These are phyloP conservation scores for Fragum fragum DNA, from an alignment of 2,888 invertebrate genomes.

Conservation along the genomic window DNA sequence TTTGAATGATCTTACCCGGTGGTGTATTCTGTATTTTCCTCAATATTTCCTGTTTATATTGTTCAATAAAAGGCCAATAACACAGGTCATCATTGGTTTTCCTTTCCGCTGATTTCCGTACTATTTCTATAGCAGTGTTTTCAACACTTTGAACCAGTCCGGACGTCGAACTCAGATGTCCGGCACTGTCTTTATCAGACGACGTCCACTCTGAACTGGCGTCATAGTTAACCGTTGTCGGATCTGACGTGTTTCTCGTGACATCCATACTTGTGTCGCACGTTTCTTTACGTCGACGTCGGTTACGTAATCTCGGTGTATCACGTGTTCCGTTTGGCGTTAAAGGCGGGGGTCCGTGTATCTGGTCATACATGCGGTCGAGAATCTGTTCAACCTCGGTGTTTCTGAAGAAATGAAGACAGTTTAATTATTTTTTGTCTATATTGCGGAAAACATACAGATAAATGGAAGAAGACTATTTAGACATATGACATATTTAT, in stretches of 20 bases:
- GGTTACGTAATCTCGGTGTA: constrained; percentile 58
- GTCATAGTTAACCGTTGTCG: constrained; percentile 36
- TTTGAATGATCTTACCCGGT: constrained; percentile 26
- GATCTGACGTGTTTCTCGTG: background rate
- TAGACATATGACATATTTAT: too few species aligned
- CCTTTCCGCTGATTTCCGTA: constrained; percentile 2
- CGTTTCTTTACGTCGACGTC: constrained; percentile 44
- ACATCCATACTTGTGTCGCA: background rate
- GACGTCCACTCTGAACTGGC: constrained; percentile 54
- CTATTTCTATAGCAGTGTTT: background rate
- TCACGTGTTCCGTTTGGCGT: constrained; percentile 62
- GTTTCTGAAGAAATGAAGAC: constrained; percentile 13
- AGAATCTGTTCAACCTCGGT: constrained; percentile 49
- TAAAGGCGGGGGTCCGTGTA: constrained; percentile 55
- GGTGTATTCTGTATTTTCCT: constrained; percentile 37
- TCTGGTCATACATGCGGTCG: constrained; percentile 62
- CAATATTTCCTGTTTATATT: constrained; percentile 47
- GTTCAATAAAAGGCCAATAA: constrained; percentile 49
- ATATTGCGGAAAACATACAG: too few species aligned
- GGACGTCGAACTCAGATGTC: constrained; percentile 26
- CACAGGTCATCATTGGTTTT: constrained; percentile 35
- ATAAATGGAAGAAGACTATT: too few species aligned
- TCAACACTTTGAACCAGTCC: constrained; percentile 8
- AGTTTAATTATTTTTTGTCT: too few species aligned
- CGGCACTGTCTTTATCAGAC: constrained; percentile 38